A percentile compares a stretch with the other conserved stretches of the same genome.
Conservation (phyloP, 2,113 vertebrate species). For the Puntigrus tetrazona region DNA sequence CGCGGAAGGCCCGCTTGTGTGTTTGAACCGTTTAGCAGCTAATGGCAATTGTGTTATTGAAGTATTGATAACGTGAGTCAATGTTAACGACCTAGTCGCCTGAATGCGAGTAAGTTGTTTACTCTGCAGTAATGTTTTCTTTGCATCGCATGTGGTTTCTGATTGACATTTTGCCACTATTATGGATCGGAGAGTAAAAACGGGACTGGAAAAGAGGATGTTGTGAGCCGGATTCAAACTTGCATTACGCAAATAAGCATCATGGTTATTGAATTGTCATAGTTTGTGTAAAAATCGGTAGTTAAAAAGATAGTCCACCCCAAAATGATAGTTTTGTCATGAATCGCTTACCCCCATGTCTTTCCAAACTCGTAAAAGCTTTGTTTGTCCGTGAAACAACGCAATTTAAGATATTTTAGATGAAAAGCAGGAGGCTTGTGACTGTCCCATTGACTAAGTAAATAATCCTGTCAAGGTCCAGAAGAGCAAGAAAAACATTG, state of each 20-base stretch:
- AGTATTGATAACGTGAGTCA: constrained; percentile 8
- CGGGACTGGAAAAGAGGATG: neutral
- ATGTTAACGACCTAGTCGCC: neutral
- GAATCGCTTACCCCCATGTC: too few relatives aligned
- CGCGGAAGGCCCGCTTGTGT: constrained; percentile 11
- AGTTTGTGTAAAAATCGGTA: too few relatives aligned
- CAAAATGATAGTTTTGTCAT: too few relatives aligned
- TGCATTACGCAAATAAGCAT: neutral
- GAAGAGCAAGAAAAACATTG: too few relatives aligned
- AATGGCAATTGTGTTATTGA: constrained; percentile 22
- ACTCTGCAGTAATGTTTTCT: neutral
- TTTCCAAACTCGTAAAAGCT: too few relatives aligned
- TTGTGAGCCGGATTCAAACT: neutral
- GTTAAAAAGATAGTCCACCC: too few relatives aligned
- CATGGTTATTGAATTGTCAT: too few relatives aligned
- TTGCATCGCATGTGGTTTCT: neutral
- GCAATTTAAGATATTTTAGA: too few relatives aligned
- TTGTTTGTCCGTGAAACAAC: too few relatives aligned
- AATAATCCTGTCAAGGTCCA: too few relatives aligned
- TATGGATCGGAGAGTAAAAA: neutral
- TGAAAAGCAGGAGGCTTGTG: too few relatives aligned
- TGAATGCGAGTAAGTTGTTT: neutral
- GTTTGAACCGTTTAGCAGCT: constrained; percentile 8
- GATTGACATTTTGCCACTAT: neutral
- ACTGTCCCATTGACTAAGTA: too few relatives aligned